Conservation (phyloP, 2,888 invertebrate species). For the Spialia ferax region DNA sequence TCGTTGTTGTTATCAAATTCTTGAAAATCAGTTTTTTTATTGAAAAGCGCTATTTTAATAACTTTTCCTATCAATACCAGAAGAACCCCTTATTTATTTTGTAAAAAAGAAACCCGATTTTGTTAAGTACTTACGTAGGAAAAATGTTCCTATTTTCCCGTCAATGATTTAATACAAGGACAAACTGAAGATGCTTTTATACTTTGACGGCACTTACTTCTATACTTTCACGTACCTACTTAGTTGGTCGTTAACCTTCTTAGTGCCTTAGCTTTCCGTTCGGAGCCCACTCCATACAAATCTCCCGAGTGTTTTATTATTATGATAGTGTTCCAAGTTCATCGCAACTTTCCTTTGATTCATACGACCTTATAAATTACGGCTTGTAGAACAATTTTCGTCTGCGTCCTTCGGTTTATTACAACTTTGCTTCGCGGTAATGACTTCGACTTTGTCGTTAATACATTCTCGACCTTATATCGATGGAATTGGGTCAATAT, state of each 20-base stretch:
- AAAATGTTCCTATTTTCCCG: too few relatives aligned
- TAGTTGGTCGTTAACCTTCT: not conserved
- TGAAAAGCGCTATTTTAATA: too few relatives aligned
- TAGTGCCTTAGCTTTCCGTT: too few relatives aligned
- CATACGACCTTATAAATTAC: conserved; percentile 33
- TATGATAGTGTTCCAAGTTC: conserved; percentile 11
- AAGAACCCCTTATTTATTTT: too few relatives aligned
- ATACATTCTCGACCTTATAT: not conserved
- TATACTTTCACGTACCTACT: not conserved
- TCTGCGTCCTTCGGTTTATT: conserved; percentile 13
- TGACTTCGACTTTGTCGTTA: conserved; percentile 14
- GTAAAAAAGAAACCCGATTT: too few relatives aligned
- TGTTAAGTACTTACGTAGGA: too few relatives aligned
- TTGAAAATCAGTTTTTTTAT: too few relatives aligned
- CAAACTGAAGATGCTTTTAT: too few relatives aligned
- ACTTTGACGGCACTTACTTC: too few relatives aligned
- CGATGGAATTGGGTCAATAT: not conserved
- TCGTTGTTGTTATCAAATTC: too few relatives aligned
- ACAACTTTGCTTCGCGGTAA: conserved; percentile 19
- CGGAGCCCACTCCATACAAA: not conserved
- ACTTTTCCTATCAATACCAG: too few relatives aligned
- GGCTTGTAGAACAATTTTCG: conserved; percentile 22
- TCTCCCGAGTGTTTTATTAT: conserved; percentile 11
- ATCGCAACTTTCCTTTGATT: conserved; percentile 23
- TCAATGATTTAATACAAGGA: too few relatives aligned